These are phyloP conservation scores for Corythornis leucogaster DNA, from an alignment of 2,797 vertebrate species.

Conservation along the genomic window DNA sequence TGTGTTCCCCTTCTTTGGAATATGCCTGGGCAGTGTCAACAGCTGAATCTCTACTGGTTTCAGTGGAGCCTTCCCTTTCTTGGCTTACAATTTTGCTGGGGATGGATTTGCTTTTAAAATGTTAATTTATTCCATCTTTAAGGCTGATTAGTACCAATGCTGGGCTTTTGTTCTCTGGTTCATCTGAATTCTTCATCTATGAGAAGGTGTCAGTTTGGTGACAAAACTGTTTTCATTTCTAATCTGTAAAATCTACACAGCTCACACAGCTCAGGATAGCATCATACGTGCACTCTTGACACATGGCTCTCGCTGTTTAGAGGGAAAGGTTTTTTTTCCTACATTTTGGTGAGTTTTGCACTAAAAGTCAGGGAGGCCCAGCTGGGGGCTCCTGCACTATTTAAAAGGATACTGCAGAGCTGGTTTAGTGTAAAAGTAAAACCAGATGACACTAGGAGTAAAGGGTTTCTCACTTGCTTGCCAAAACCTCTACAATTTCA, in stretches of 20 bases:
- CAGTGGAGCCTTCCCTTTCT: neutral
- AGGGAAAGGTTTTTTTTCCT: neutral
- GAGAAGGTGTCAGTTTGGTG: neutral
- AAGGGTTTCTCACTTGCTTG: constrained; percentile 23
- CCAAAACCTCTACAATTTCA: constrained; percentile 33
- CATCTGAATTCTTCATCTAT: neutral
- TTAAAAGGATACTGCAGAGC: neutral
- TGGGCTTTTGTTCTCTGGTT: neutral
- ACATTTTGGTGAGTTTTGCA: constrained; percentile 12
- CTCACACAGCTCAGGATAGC: neutral
- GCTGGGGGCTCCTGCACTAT: constrained; percentile 12
- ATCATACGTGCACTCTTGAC: neutral
- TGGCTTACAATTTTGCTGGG: neutral
- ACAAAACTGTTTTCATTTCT: neutral
- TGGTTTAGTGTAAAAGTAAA: constrained; percentile 39
- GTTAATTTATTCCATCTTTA: neutral
- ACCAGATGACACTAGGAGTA: constrained; percentile 51
- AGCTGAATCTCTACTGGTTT: neutral
- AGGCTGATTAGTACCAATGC: neutral
- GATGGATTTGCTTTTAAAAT: neutral
- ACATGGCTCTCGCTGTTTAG: neutral
- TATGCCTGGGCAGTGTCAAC: neutral
- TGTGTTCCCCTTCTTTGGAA: neutral
- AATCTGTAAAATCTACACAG: neutral
- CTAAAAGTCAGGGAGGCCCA: constrained; percentile 46